Evolutionary conservation across 1,140 invertebrate species (phyloP), one percentile per base, ranked within the genome.

Genomic region (Drosophila mojavensis): DNA sequence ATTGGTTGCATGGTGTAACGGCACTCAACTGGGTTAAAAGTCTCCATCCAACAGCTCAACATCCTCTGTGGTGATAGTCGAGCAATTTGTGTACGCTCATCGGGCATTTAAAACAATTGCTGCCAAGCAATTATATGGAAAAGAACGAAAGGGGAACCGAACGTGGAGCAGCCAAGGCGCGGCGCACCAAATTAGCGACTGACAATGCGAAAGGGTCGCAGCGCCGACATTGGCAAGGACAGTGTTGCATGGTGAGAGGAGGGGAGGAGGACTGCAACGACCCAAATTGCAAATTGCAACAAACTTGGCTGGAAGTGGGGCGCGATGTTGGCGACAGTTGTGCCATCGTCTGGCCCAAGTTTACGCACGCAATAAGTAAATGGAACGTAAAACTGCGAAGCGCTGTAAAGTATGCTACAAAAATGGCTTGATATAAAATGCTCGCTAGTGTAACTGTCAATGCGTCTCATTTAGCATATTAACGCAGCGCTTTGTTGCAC

Each of bases 41-140:
- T 43, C 71, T 74, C 50, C 71, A 69, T 45, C 50, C 65, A 62
- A 51, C 26, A 56, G 65, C 26, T 41, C 36, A 33, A 41, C 47
- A 26, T 36, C 50, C 43, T 61, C 58, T 62, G 58, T 51, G 61
- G 56, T 59, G 75, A 64, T 68, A 61, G 59, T 11, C 63, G 76
- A 88, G 72, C 83, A 82, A 86, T 88, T 86, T 88, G 83, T 63
- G 83, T 82, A 67, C 76, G 67, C 83, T 62, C 79, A 69, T 58
- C 68, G 83, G 70, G 79, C 82, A 86, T 86, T 86, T 86, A 86
- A 86, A 86, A 86, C 82, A 86, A 86, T 86, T 88, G 83, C 62
- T 86, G 82, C 83, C 82, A 79, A 86, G 81, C 83, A 88, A 86
- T 88, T 86, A 86, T 73, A 63, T 65, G 20, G 20, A 55, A 3